Evolutionary conservation across 2,888 invertebrate genomes (phyloP).

Genomic region (Gandaritis pyraliata): DNA sequence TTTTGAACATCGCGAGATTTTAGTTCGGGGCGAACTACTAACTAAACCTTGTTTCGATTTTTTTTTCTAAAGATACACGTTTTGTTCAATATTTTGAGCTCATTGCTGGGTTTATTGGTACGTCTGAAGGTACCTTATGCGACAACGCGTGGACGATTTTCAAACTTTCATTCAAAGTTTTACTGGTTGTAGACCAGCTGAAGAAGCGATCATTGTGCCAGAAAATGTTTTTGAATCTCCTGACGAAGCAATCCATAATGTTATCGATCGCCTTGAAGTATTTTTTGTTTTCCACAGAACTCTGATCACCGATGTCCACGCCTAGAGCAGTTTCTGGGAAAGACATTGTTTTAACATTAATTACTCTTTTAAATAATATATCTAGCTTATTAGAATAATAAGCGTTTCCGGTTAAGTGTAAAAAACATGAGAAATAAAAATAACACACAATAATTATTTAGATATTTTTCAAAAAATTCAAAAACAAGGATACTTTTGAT

Average conservation of each 20-base stretch:
- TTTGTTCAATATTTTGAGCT: no score
- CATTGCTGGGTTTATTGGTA: no score
- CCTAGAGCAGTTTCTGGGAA: constrained; percentile 12
- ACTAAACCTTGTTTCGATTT: no score
- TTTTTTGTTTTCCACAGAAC: background rate
- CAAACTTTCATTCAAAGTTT: constrained; percentile 4
- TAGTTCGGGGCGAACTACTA: no score
- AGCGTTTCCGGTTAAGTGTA: background rate
- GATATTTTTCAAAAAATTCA: no score
- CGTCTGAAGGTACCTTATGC: no score
- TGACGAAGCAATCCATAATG: constrained; percentile 5
- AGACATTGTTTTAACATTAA: background rate
- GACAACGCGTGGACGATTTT: constrained; percentile 4
- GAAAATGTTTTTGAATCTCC: constrained; percentile 2
- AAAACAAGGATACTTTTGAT: no score
- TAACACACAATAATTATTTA: background rate
- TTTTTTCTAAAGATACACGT: no score
- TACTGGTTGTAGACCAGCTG: background rate
- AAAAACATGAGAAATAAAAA: background rate
- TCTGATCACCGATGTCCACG: constrained; percentile 8
- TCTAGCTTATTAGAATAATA: no score
- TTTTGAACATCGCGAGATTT: no score
- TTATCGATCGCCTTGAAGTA: constrained; percentile 1
- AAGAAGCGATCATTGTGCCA: constrained; percentile 11
- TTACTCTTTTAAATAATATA: background rate